Conservation (phyloP, 1,140 invertebrate species). For the Lepidostoma basale region DNA sequence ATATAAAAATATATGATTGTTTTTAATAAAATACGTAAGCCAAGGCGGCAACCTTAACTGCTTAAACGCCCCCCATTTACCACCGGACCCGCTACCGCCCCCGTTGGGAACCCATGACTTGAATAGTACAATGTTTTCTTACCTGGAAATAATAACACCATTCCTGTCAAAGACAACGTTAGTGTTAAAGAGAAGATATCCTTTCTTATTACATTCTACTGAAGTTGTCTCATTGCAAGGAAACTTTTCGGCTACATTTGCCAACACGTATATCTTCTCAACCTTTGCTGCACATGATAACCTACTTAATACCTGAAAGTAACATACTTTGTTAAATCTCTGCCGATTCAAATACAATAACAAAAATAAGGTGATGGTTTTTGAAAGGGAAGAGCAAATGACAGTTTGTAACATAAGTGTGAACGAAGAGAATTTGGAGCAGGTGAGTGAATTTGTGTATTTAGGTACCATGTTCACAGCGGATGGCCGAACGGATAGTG, state of each 20-base stretch:
- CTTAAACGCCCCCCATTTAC: too few species aligned
- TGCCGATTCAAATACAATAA: not conserved
- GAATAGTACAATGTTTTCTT: not conserved
- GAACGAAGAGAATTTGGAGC: too few species aligned
- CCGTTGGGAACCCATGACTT: too few species aligned
- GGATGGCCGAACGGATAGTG: too few species aligned
- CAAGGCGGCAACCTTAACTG: not conserved
- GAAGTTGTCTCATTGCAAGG: slow-evolving; percentile 55
- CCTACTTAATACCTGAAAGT: slow-evolving; percentile 53
- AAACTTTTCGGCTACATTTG: slow-evolving; percentile 73
- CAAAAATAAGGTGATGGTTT: not conserved
- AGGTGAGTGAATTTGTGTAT: too few species aligned
- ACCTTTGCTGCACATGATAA: slow-evolving; percentile 54
- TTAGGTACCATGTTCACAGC: too few species aligned
- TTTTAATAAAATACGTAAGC: not conserved
- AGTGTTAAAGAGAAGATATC: slow-evolving; percentile 69
- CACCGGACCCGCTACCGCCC: too few species aligned
- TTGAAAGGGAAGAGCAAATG: too few species aligned
- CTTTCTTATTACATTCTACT: slow-evolving; percentile 51
- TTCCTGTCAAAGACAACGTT: slow-evolving; percentile 69
- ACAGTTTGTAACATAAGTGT: too few species aligned
- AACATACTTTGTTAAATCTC: not conserved
- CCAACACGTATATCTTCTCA: slow-evolving; percentile 66
- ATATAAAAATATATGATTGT: not conserved
- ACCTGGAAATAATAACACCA: slow-evolving; percentile 61